phyloP scores from a whole-genome alignment of 2,113 vertebrate species.

The Corydoras sp. region DNA sequence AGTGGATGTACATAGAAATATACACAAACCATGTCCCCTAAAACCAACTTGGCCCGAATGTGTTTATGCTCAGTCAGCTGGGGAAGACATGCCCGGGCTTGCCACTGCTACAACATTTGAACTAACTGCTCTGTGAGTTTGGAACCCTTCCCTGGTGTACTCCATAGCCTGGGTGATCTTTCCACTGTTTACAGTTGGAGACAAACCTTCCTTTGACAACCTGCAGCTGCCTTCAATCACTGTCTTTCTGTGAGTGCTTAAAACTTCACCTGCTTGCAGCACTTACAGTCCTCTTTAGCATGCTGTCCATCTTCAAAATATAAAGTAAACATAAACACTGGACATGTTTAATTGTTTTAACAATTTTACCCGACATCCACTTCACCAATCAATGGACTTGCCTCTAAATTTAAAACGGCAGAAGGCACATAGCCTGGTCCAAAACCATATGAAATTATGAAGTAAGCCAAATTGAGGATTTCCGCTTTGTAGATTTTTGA shows the following conservation, averaged over 20 bases:
- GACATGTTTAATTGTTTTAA: conserved; percentile 10
- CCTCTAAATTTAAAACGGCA: conserved; percentile 5
- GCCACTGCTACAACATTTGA: conserved; percentile 27
- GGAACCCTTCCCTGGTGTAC: conserved; percentile 39
- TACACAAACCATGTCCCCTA: conserved; percentile 16
- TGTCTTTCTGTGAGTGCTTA: conserved; percentile 3
- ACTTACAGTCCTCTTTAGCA: conserved; percentile 13
- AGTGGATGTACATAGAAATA: neutral
- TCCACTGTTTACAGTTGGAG: conserved; percentile 43
- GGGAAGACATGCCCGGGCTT: conserved; percentile 40
- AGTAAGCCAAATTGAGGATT: conserved; percentile 44
- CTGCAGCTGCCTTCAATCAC: conserved; percentile 29
- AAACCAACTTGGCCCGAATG: conserved; percentile 32
- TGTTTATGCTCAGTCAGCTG: conserved; percentile 31
- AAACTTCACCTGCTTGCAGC: conserved; percentile 32
- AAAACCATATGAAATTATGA: neutral
- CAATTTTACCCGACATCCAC: neutral
- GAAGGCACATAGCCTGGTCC: neutral
- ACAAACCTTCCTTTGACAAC: conserved; percentile 39
- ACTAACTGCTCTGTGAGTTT: conserved; percentile 27
- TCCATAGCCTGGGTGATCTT: conserved; percentile 35
- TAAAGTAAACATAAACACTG: neutral
- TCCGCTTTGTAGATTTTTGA: conserved; percentile 54
- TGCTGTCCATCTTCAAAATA: conserved; percentile 12
- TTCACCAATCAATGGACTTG: neutral